A percentile compares a stretch with the other conserved stretches of the same genome.
phyloP scores from a whole-genome alignment of 2,888 invertebrate genomes.

The Lottia scabra region DNA sequence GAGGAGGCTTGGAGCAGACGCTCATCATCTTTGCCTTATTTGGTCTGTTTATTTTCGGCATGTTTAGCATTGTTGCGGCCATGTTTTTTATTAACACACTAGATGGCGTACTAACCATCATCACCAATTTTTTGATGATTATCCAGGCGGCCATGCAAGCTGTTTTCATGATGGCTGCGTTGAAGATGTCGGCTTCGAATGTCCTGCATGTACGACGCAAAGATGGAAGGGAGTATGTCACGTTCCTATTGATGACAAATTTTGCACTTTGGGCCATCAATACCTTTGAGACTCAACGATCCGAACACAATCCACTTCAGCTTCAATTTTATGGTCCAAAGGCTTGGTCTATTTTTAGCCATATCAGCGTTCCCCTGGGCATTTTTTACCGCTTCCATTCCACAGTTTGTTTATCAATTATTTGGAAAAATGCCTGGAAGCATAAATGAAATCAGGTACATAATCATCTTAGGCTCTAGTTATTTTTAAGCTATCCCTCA shows the following conservation, averaged over 20 bases:
- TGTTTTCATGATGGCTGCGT: constrained; percentile 89
- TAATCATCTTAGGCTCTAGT: no score
- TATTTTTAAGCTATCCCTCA: no score
- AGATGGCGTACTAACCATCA: constrained; percentile 85
- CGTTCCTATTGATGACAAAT: constrained; percentile 93
- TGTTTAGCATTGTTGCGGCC: constrained; percentile 94
- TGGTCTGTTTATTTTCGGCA: constrained; percentile 90
- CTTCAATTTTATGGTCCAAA: constrained; percentile 92
- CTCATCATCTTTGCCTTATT: constrained; percentile 90
- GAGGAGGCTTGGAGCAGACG: constrained; percentile 39
- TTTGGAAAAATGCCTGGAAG: constrained; percentile 96
- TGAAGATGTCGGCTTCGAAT: constrained; percentile 87
- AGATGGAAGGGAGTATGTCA: constrained; percentile 94
- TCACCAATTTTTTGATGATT: constrained; percentile 87
- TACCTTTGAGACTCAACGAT: constrained; percentile 94
- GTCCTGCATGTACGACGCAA: constrained; percentile 93
- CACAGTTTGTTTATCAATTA: constrained; percentile 91
- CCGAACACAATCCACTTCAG: constrained; percentile 91
- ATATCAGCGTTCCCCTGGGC: constrained; percentile 91
- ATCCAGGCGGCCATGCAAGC: constrained; percentile 89
- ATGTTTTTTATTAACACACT: constrained; percentile 76
- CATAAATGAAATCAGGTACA: not conserved
- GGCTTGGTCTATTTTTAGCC: constrained; percentile 92
- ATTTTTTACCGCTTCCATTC: constrained; percentile 97
- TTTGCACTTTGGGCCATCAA: constrained; percentile 97